A percentile compares a stretch with the other conserved stretches of the same genome.
Conservation (phyloP, 2,888 invertebrate genomes). For the Acheta domesticus region DNA sequence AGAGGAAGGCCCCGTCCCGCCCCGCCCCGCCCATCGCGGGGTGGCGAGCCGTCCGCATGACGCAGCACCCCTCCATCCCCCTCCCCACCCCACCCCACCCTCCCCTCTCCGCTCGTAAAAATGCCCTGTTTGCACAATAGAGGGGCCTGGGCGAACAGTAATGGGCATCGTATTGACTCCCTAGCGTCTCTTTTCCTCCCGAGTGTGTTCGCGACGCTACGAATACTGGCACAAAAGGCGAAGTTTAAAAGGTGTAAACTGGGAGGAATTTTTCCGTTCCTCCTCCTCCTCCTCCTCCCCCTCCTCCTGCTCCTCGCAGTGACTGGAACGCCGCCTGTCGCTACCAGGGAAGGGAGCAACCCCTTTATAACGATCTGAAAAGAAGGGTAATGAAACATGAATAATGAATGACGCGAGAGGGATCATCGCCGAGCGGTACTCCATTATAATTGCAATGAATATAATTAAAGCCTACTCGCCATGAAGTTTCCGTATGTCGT, state of each 20-base stretch:
- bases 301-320: too few species aligned
- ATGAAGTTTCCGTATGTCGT: background rate
- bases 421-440: background rate
- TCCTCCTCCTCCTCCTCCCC: too few species aligned
- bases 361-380: background rate
- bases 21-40: too few species aligned
- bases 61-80: background rate
- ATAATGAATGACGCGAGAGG: conserved; percentile 3
- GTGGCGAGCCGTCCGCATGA: too few species aligned
- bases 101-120: background rate
- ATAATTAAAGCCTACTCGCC: background rate
- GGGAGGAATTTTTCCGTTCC: background rate
- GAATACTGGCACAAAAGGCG: background rate
- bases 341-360: background rate
- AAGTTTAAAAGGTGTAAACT: background rate
- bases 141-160: background rate
- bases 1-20: too few species aligned
- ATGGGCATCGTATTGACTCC: conserved; percentile 18
- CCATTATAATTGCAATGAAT: conserved; percentile 4
- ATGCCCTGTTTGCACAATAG: background rate
- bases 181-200: background rate
- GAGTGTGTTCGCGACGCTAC: too few species aligned
- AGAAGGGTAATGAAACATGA: background rate
- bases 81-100: background rate
- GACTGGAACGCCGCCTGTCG: background rate